Evolutionary conservation across 1,140 invertebrate species (phyloP).

Genomic region (Callitettix versicolor): DNA sequence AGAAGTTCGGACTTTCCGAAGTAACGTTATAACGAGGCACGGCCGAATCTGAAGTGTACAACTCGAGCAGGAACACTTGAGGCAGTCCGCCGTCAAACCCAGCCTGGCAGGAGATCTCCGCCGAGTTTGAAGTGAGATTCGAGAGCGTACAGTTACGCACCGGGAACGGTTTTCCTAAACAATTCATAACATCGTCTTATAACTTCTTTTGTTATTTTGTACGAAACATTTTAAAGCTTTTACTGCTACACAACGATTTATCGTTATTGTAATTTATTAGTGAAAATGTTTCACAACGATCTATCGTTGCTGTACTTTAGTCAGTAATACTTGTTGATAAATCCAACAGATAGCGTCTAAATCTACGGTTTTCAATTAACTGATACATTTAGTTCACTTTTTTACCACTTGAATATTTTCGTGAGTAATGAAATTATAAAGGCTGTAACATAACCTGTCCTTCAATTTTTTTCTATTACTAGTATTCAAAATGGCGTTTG

Average conservation of each 20-base stretch:
- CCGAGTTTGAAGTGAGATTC: conserved; percentile 61
- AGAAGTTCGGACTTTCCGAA: conserved; percentile 47
- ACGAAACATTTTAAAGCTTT: background rate
- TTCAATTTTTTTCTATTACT: too few species aligned
- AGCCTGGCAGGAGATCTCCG: conserved; percentile 60
- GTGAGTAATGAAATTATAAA: too few species aligned
- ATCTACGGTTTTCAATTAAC: too few species aligned
- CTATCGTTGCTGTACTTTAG: too few species aligned
- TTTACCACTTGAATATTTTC: too few species aligned
- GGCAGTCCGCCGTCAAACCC: conserved; percentile 78
- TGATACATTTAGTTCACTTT: too few species aligned
- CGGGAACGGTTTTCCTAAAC: conserved; percentile 58
- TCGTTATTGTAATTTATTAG: background rate
- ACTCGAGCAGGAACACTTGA: conserved; percentile 67
- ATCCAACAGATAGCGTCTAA: too few species aligned
- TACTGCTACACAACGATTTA: too few species aligned
- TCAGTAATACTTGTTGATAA: too few species aligned
- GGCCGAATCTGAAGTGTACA: conserved; percentile 47
- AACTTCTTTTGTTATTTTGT: background rate
- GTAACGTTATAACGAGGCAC: conserved; percentile 53
- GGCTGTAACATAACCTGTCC: too few species aligned
- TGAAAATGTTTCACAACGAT: background rate
- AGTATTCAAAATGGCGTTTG: too few species aligned
- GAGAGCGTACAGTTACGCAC: conserved; percentile 62
- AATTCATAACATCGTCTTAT: too few species aligned